Conservation (phyloP, 2,888 invertebrate species). For the Drosophila cognata region DNA sequence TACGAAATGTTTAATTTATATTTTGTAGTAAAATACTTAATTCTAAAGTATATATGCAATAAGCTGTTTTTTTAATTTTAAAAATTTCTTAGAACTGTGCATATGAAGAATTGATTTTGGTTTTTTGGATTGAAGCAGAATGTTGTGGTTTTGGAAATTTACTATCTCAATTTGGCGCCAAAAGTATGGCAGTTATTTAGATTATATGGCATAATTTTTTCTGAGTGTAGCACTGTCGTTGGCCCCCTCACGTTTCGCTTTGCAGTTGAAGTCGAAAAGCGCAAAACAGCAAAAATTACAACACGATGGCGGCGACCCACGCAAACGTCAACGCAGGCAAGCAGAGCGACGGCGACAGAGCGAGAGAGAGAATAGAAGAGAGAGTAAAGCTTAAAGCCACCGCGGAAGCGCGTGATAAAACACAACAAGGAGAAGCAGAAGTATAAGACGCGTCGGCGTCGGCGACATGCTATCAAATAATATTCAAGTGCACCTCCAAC, state of each 20-base stretch:
- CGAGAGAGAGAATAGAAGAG: neutral
- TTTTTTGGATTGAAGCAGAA: neutral
- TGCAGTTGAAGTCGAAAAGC: slow-evolving; percentile 40
- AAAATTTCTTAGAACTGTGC: neutral
- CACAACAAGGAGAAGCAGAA: slow-evolving; percentile 41
- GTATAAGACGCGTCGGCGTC: slow-evolving; percentile 13
- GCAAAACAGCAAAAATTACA: slow-evolving; percentile 51
- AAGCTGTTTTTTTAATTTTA: neutral
- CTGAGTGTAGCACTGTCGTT: slow-evolving; percentile 51
- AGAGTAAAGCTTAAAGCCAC: slow-evolving; percentile 41
- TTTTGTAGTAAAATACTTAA: neutral
- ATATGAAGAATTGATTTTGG: neutral
- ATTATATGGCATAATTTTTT: neutral
- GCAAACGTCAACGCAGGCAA: slow-evolving; percentile 42
- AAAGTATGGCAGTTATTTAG: neutral
- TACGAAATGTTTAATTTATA: neutral
- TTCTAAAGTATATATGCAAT: neutral
- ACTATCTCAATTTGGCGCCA: neutral
- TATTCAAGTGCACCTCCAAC: slow-evolving; percentile 44
- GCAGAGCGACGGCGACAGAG: slow-evolving; percentile 3
- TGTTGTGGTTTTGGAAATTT: neutral
- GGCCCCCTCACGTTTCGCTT: slow-evolving; percentile 35
- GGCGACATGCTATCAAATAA: slow-evolving; percentile 25
- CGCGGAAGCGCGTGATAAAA: slow-evolving; percentile 54
- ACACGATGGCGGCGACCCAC: slow-evolving; percentile 47